Conservation (phyloP, 2,797 vertebrate genomes). For the Manis crassicaudata region DNA sequence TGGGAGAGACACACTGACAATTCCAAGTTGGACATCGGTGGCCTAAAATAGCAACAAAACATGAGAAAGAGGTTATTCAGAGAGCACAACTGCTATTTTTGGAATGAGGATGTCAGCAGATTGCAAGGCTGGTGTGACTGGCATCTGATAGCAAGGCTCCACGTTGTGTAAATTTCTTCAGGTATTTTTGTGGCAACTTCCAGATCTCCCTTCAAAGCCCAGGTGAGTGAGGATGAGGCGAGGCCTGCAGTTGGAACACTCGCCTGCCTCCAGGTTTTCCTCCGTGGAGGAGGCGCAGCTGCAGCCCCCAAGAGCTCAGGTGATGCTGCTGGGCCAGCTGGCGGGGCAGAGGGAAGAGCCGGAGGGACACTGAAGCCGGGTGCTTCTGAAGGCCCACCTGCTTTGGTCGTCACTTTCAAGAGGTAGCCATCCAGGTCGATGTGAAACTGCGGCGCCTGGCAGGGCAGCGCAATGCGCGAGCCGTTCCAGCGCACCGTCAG, state of each 20-base stretch:
- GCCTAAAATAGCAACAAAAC: constrained; percentile 6
- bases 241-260: background rate
- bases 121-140: background rate
- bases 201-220: background rate
- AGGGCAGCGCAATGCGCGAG: constrained; percentile 94
- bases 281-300: rapidly evolving
- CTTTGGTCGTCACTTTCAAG: constrained; percentile 95
- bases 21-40: background rate
- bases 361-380: background rate
- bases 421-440: constrained; percentile 97
- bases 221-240: background rate
- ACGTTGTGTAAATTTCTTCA: background rate
- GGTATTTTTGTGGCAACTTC: background rate
- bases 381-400: constrained; percentile 86
- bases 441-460: constrained; percentile 92
- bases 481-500: constrained; percentile 96
- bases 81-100: background rate
- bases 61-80: background rate
- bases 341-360: background rate
- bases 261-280: background rate
- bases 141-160: background rate
- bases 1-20: background rate
- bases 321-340: rapidly evolving
- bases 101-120: background rate
- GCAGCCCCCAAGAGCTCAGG: background rate